Base-by-base conservation (phyloP, 1,140 invertebrate genomes). In the Sycophila sp. region DNA sequence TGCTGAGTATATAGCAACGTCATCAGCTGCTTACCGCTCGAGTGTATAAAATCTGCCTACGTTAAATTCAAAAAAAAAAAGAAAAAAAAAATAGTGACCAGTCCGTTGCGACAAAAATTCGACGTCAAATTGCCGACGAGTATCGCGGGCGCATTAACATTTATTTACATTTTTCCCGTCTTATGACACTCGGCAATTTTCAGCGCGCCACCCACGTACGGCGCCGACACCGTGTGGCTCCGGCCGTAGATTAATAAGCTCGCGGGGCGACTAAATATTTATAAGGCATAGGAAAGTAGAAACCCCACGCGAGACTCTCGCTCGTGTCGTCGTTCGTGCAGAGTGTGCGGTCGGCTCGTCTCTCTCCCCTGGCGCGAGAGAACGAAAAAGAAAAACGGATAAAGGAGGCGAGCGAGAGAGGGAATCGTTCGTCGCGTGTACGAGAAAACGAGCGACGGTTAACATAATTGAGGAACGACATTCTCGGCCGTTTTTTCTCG, bases 191-290 rank as follows among this genome's bases (percentile, higher is more conserved):
- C 24, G 53, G 22, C 22, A 36, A 36, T 36, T 13, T 19, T 34
- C 30, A 36, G n/a, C 30, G 8, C n/a, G 13, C n/a, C 5, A n/a
- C n/a, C n/a, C n/a, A n/a, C n/a, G n/a, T n/a, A n/a, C 38, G 38
- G 13, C 10, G 11, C 36, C 10, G 38, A 11, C 38, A 8, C 38
- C 38, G 38, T n/a, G n/a, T n/a, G n/a, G n/a, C n/a, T n/a, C n/a
- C 38, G 11, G 38, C 7, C 38, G 38, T 40, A n/a, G 45, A 4
- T 7, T 47, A 67, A 67, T 58, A 59, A 68, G 40, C n/a, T n/a
- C n/a, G 24, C 40, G 64, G 32, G n/a, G 40, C 51, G 56, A n/a
- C 67, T 69, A 69, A 69, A 69, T 69, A 69, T 69, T 69, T 62
- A 69, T 69, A 69, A 69, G 47, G 32, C 42, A 28, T 15, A 17